Percentiles rank a stretch among this genome's conserved stretches.
phyloP scores from a whole-genome alignment of 2,797 vertebrate genomes.

The Pantherophis alleghaniensis region DNA sequence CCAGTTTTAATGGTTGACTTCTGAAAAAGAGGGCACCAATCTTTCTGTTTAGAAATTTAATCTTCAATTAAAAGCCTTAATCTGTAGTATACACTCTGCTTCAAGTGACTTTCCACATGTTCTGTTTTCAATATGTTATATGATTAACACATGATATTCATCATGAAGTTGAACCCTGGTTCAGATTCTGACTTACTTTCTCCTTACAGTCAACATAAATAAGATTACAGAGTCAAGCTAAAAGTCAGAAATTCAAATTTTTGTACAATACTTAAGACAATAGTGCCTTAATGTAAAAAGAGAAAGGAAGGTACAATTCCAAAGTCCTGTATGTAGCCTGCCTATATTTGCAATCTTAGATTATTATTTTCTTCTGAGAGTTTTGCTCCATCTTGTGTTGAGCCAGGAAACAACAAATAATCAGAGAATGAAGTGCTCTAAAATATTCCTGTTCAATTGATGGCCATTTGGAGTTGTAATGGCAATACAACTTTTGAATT shows the following conservation, averaged over 20 bases:
- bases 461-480: background rate
- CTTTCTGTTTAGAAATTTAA: background rate
- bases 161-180: background rate
- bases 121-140: background rate
- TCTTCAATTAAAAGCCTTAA: background rate
- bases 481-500: background rate
- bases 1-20: background rate
- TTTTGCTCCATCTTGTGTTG: constrained; percentile 6
- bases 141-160: background rate
- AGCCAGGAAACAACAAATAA: background rate
- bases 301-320: background rate
- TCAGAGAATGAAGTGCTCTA: no score
- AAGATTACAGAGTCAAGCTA: background rate
- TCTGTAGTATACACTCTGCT: background rate
- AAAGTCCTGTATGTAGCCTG: background rate
- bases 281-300: background rate
- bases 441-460: background rate
- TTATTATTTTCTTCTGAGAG: background rate
- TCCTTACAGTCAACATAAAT: background rate
- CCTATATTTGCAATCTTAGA: background rate
- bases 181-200: background rate
- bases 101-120: background rate
- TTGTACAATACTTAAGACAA: background rate
- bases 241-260: background rate
- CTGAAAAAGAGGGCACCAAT: background rate